Conservation (phyloP, 2,888 invertebrate genomes). For the Hemistola chrysoprasaria region DNA sequence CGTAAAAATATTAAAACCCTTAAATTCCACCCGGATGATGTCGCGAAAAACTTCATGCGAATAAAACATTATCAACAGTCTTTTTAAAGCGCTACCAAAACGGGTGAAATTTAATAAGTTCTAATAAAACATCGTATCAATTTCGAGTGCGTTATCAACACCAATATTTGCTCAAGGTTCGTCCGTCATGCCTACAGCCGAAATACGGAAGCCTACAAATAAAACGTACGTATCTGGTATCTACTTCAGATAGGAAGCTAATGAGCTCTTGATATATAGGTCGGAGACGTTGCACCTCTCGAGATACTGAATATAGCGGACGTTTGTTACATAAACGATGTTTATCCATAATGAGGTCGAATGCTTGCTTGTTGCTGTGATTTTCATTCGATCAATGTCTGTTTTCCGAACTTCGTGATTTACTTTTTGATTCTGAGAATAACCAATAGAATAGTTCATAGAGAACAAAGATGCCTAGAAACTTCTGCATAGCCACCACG, state of each 20-base stretch:
- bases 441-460: no score
- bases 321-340: constrained; percentile 42
- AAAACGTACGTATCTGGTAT: constrained; percentile 32
- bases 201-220: constrained; percentile 40
- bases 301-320: constrained; percentile 42
- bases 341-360: constrained; percentile 26
- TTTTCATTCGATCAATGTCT: constrained; percentile 10
- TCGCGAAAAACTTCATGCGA: no score
- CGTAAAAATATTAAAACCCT: no score
- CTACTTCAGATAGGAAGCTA: constrained; percentile 49
- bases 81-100: no score
- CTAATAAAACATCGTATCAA: constrained; percentile 20
- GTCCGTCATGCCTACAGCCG: constrained; percentile 4
- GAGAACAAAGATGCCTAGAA: no score
- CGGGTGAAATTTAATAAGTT: neutral
- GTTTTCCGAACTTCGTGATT: no score
- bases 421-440: no score
- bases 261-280: constrained; percentile 57
- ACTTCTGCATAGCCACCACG: no score
- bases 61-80: no score
- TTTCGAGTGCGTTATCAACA: constrained; percentile 10
- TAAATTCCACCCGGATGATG: no score
- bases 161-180: constrained; percentile 13
- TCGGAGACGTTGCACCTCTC: constrained; percentile 43
- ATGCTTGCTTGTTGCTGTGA: constrained; percentile 16